Conservation (phyloP, 2,888 invertebrate species). For the Drosophila melanosoma region DNA sequence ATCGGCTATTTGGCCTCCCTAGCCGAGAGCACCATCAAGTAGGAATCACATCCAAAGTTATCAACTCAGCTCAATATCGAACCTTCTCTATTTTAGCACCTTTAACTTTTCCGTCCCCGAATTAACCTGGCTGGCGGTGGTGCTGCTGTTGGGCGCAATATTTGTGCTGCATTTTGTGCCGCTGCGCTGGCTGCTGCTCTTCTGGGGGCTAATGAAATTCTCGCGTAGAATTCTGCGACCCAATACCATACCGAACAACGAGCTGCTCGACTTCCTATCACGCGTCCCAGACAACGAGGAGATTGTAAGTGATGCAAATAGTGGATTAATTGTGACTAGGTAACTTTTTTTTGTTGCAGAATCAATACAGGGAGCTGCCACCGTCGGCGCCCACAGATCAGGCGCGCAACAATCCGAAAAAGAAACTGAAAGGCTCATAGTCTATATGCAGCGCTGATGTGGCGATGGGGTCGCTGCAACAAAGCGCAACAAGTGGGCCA, state of each 20-base stretch:
- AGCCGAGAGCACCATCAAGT: conserved; percentile 98
- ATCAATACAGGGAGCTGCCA: conserved; percentile 83
- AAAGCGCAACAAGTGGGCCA: conserved; percentile 61
- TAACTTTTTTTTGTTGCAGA: conserved; percentile 57
- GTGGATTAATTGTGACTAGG: background rate
- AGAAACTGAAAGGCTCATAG: conserved; percentile 84
- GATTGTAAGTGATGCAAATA: conserved; percentile 87
- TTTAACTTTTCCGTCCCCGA: conserved; percentile 99
- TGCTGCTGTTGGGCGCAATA: conserved; percentile 90
- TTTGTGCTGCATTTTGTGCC: conserved; percentile 95
- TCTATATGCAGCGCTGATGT: conserved; percentile 81
- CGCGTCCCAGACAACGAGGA: conserved; percentile 97
- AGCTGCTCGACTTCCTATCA: conserved; percentile 96
- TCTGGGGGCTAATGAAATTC: conserved; percentile 98
- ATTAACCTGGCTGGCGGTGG: conserved; percentile 95
- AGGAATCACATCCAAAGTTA: conserved; percentile 64
- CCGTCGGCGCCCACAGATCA: conserved; percentile 80
- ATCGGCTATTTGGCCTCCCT: conserved; percentile 97
- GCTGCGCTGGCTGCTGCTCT: conserved; percentile 93
- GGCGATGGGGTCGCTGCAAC: conserved; percentile 62
- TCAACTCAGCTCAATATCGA: background rate
- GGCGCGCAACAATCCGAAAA: conserved; percentile 82
- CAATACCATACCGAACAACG: conserved; percentile 98
- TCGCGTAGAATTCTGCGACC: conserved; percentile 96
- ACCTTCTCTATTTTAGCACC: conserved; percentile 87